These are phyloP conservation scores for Panthera tigris DNA, from an alignment of 2,113 vertebrate genomes.

Conservation along the genomic window DNA sequence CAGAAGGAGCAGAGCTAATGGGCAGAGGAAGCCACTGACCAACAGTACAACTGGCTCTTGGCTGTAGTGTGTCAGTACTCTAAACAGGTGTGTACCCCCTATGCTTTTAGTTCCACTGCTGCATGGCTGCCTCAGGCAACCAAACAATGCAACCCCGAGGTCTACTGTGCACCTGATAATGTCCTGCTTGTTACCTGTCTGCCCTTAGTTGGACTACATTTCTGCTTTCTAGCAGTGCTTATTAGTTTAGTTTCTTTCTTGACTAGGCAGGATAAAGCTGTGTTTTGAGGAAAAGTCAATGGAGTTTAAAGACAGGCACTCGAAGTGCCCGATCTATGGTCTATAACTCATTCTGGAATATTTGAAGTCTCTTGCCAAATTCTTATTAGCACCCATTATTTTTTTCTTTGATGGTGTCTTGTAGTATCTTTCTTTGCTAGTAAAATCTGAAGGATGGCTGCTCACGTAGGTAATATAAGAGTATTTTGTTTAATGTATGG, in stretches of 20 bases:
- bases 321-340: not conserved
- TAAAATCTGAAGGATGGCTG: not conserved
- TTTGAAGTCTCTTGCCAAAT: not conserved
- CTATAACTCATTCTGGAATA: not conserved
- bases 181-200: not conserved
- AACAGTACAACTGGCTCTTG: not conserved
- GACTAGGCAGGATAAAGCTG: not conserved
- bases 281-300: not conserved
- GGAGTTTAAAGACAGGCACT: not conserved
- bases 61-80: no score
- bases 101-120: not conserved
- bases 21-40: not conserved
- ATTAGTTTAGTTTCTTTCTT: not conserved
- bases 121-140: no score
- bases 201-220: not conserved
- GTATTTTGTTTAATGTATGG: not conserved
- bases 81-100: accelerated
- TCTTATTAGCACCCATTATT: not conserved
- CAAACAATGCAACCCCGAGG: accelerated
- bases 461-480: not conserved
- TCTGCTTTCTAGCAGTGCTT: not conserved
- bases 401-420: not conserved
- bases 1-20: not conserved
- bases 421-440: not conserved
- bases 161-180: accelerated